Evolutionary conservation across 1,140 invertebrate genomes (phyloP), one percentile per base, ranked within the genome.

Genomic region (Sycophila sp.): DNA sequence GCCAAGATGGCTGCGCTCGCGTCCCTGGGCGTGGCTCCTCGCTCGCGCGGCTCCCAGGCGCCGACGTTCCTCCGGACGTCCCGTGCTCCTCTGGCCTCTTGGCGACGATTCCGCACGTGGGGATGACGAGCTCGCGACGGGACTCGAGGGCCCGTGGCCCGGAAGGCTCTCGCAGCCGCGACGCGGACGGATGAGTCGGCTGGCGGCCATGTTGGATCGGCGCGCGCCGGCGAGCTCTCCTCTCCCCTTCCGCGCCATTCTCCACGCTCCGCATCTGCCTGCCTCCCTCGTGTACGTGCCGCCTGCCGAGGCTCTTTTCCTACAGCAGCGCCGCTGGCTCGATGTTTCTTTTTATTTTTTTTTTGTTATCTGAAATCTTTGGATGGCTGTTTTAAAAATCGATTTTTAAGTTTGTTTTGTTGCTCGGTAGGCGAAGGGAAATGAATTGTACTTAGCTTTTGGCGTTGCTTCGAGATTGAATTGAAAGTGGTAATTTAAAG

Each of bases 21-120:
- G 58, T 56, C 72, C 78, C 80, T 83, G 84, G 84, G 84, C 84
- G 84, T 86, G 83, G 84, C 78, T 78, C n/a, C 15, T 45, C 10
- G 56, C 24, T 19, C 56, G 51, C 24, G 64, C 15, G 17, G 19
- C 32, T 49, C 8, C 8, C 28, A 56, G 36, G 59, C 36, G 24
- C n/a, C n/a, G n/a, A n/a, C n/a, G n/a, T n/a, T n/a, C n/a, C n/a
- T n/a, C n/a, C n/a, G n/a, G n/a, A n/a, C n/a, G n/a, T n/a, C n/a
- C n/a, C n/a, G n/a, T n/a, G n/a, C n/a, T n/a, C n/a, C n/a, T n/a
- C n/a, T n/a, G n/a, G n/a, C n/a, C n/a, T n/a, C n/a, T n/a, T n/a
- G n/a, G n/a, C n/a, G n/a, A n/a, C n/a, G n/a, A n/a, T n/a, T n/a
- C n/a, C 75, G 76, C 75, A 73, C 75, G 67, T 63, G 71, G 36